Percentiles rank a stretch among this genome's conserved stretches.
These are phyloP conservation scores for Latrodectus geometricus DNA, from an alignment of 1,140 invertebrate genomes.

Conservation along the genomic window DNA sequence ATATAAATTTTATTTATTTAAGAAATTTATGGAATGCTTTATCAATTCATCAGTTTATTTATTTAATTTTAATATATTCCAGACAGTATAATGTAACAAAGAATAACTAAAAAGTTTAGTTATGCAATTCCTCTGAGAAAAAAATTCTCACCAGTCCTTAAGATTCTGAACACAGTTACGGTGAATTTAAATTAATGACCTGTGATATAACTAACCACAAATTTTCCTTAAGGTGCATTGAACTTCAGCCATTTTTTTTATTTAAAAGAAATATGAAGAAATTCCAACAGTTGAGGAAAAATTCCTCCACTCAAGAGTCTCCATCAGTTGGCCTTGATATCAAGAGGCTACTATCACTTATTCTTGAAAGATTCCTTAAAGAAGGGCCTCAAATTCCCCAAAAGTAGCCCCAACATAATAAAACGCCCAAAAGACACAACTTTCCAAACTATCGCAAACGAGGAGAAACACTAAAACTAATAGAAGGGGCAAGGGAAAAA, in stretches of 20 bases:
- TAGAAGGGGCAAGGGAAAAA: neutral
- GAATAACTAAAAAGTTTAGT: too few species aligned
- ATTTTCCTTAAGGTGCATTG: neutral
- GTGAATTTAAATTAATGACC: neutral
- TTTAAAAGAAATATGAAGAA: neutral
- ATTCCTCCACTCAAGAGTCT: neutral
- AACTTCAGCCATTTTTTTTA: neutral
- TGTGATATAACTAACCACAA: neutral
- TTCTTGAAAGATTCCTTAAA: neutral
- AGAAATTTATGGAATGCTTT: too few species aligned
- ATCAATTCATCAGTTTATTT: too few species aligned
- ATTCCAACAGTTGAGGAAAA: neutral
- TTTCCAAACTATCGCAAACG: neutral
- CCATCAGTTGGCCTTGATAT: neutral
- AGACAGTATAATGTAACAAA: too few species aligned
- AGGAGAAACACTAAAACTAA: neutral
- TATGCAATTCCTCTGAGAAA: too few species aligned
- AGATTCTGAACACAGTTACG: too few species aligned
- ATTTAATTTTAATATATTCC: too few species aligned
- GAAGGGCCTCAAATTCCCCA: neutral
- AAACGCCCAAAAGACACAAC: neutral
- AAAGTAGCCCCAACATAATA: neutral
- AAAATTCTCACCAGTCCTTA: too few species aligned
- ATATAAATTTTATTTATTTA: too few species aligned
- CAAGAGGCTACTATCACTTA: neutral